These are phyloP conservation scores for Myoxocephalus aenaeus DNA, from an alignment of 2,797 vertebrate species.

Conservation along the genomic window DNA sequence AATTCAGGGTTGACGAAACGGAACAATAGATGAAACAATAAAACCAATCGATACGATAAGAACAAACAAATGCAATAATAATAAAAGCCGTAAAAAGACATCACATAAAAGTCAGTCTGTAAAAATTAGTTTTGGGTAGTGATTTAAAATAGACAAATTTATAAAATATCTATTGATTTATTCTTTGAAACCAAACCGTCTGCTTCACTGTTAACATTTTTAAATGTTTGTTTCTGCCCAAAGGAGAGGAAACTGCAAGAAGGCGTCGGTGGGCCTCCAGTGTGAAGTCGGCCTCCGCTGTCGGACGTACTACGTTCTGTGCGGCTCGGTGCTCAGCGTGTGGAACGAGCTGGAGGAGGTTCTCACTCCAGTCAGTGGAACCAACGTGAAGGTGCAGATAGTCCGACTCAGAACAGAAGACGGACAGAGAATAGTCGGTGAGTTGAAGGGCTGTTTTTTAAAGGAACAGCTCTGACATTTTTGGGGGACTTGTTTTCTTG, in stretches of 20 bases:
- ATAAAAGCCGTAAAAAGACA: not conserved
- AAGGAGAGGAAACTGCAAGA: constrained; percentile 98
- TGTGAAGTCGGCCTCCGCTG: constrained; percentile 97
- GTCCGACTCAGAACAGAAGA: constrained; percentile 96
- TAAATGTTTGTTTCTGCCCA: not conserved
- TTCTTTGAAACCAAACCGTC: not conserved
- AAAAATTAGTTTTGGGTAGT: too few relatives aligned
- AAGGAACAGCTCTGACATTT: not conserved
- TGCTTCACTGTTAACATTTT: too few relatives aligned
- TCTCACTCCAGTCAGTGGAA: constrained; percentile 94
- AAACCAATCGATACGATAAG: not conserved
- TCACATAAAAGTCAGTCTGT: not conserved
- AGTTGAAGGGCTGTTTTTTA: constrained; percentile 50
- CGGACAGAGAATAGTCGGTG: constrained; percentile 96
- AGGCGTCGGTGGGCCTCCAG: constrained; percentile 92
- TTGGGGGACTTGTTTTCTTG: not conserved
- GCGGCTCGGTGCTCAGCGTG: constrained; percentile 96
- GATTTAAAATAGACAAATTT: not conserved
- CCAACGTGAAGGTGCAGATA: constrained; percentile 98
- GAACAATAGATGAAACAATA: too few relatives aligned
- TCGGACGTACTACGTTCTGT: constrained; percentile 94
- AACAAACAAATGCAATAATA: not conserved
- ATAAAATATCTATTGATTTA: not conserved
- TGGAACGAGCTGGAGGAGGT: constrained; percentile 99
- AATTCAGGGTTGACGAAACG: not conserved